These are phyloP conservation scores for Apis mellifera DNA, from an alignment of 1,140 invertebrate genomes.

Conservation along the genomic window DNA sequence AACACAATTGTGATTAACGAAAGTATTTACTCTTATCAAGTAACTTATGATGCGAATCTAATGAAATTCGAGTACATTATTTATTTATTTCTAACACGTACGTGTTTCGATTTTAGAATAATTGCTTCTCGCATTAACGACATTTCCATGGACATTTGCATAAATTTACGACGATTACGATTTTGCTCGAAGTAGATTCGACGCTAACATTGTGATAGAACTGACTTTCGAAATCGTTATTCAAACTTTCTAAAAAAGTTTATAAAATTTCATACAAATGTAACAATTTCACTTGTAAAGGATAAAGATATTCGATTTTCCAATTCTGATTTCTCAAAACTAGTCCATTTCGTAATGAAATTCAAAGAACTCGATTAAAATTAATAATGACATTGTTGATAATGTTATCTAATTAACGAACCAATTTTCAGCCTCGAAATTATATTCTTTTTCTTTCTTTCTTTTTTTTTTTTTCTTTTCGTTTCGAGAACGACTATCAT, in stretches of 20 bases:
- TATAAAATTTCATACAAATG: too few relatives aligned
- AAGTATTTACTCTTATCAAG: neutral
- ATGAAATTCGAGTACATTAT: neutral
- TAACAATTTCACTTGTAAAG: neutral
- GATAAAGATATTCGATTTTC: neutral
- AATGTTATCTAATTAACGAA: neutral
- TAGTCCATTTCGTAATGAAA: neutral
- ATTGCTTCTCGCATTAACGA: neutral
- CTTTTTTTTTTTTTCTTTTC: conserved; percentile 10
- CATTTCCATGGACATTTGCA: neutral
- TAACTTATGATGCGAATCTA: neutral
- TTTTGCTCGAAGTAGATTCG: neutral
- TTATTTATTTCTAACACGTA: neutral
- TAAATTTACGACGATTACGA: conserved; percentile 2
- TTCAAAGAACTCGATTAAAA: neutral
- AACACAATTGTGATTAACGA: neutral
- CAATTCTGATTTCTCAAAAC: neutral
- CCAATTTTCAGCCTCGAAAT: conserved; percentile 30
- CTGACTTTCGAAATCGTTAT: neutral
- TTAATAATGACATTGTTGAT: neutral
- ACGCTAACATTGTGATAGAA: conserved; percentile 13
- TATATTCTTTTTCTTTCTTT: conserved; percentile 7
- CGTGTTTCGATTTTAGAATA: neutral
- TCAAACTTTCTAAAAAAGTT: neutral
- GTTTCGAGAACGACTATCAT: conserved; percentile 28